A percentile compares a stretch with the other conserved stretches of the same genome.
phyloP scores from a whole-genome alignment of 2,113 vertebrate genomes.

The Peromyscus maniculatus region DNA sequence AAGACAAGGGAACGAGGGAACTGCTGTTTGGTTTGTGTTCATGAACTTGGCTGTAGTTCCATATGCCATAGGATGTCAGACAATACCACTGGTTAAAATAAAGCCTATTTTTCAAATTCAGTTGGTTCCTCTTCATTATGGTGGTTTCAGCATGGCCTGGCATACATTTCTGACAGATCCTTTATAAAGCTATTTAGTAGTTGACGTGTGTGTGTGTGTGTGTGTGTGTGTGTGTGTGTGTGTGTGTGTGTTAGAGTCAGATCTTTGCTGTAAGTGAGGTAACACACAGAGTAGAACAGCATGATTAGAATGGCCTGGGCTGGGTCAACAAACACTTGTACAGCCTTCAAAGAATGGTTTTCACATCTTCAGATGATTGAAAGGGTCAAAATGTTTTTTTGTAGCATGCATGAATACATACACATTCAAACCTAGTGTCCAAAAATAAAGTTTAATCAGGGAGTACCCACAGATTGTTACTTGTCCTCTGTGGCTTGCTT shows the following conservation, averaged over 20 bases:
- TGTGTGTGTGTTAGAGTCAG: neutral
- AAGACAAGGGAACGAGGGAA: slow-evolving; percentile 62
- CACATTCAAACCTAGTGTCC: neutral
- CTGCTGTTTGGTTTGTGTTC: slow-evolving; percentile 83
- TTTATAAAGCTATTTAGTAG: neutral
- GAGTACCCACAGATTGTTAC: neutral
- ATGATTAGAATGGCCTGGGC: neutral
- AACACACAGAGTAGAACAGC: neutral
- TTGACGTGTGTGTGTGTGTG: neutral
- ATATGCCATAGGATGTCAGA: slow-evolving; percentile 86
- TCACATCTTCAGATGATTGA: slow-evolving; percentile 50
- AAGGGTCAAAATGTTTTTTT: slow-evolving; percentile 49
- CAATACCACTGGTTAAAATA: slow-evolving; percentile 90
- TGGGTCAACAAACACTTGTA: neutral
- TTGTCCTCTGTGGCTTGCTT: neutral
- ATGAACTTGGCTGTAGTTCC: slow-evolving; percentile 86
- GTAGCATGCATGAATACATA: slow-evolving; percentile 18
- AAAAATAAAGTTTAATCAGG: slow-evolving; percentile 15
- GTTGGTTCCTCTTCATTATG: slow-evolving; percentile 52
- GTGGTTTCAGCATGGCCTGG: neutral
- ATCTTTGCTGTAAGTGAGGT: neutral
- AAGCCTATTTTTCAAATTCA: slow-evolving; percentile 91
- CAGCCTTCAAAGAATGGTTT: neutral
- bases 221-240: too few relatives aligned
- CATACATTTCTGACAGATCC: neutral